phyloP scores from a whole-genome alignment of 2,113 vertebrate species.

The Dasyurus viverrinus region DNA sequence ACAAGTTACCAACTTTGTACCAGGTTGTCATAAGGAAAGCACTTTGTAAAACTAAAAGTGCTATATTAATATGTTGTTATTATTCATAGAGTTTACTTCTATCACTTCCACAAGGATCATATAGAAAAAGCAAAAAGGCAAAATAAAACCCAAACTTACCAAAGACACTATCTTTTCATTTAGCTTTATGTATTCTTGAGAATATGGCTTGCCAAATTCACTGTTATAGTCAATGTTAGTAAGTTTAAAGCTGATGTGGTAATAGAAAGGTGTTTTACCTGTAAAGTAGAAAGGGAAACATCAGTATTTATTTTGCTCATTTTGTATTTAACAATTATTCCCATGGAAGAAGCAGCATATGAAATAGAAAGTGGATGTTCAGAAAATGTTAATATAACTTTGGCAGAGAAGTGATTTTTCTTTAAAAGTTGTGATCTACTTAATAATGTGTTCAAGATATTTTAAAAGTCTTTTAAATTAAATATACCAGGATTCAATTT shows the following conservation, averaged over 20 bases:
- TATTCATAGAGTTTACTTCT: neutral
- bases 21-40: constrained; percentile 17
- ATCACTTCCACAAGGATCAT: neutral
- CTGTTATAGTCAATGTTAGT: constrained; percentile 67
- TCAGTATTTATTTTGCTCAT: neutral
- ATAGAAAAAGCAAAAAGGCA: neutral
- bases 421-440: constrained; percentile 18
- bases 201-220: constrained; percentile 70
- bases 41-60: constrained; percentile 20
- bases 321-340: neutral
- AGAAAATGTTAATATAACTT: constrained; percentile 22
- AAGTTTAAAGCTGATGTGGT: constrained; percentile 71
- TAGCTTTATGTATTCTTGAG: constrained; percentile 69
- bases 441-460: neutral
- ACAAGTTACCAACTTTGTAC: neutral
- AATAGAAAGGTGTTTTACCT: constrained; percentile 65
- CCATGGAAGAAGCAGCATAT: neutral
- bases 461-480: constrained; percentile 41
- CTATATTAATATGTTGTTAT: neutral
- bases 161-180: constrained; percentile 59
- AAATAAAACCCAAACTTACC: constrained; percentile 64
- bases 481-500: constrained; percentile 34
- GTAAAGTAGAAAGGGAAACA: constrained; percentile 30
- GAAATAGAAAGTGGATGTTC: neutral
- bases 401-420: neutral